Evolutionary conservation across 2,113 vertebrate species (phyloP), one percentile per base, ranked within the genome.

Genomic region (Sturnira hondurensis): DNA sequence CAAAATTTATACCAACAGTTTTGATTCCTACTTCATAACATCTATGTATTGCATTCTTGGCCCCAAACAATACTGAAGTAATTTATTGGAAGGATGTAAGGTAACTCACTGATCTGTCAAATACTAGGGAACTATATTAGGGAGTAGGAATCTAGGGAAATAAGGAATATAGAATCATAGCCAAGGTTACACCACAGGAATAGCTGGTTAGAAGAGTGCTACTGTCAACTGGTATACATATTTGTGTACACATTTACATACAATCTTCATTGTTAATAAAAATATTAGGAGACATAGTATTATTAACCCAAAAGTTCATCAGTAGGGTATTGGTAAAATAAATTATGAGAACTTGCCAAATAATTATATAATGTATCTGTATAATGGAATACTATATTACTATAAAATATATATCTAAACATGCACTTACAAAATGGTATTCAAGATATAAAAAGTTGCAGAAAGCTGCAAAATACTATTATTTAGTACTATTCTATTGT

Each of bases 391-490:
- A 85, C 33, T 41, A 12, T 84, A 33, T 50, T 76, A 33, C 54
- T 63, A 31, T 81, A 77, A 86, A 56, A 73, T 71, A 82, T 73
- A 91, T 13, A 90, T 41, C 33, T 92, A 89, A 89, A 50, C 14
- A 58, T 97, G 63, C 9, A 84, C 45, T 87, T 43, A 73, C 67
- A 63, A 41, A 93, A 80, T 78, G 28, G 38, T 95, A 91, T n/a
- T 78, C 11, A 95, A 71, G 20, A 45, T 45, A 54, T 52, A 61
- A 84, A 63, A 91, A 38, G 9, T 61, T 2, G n/a, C 28, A 10
- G 7, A 86, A 70, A 80, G 24, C 88, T 88, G 16, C 4, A 50
- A 89, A 94, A 90, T 92, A 63, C 36, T 92, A 9, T 71, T 71
- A 33, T 31, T 86, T 86, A 58, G 20, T 94, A 68, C 43, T 43